phyloP scores from a whole-genome alignment of 1,140 invertebrate species.

The Asobara japonica region DNA sequence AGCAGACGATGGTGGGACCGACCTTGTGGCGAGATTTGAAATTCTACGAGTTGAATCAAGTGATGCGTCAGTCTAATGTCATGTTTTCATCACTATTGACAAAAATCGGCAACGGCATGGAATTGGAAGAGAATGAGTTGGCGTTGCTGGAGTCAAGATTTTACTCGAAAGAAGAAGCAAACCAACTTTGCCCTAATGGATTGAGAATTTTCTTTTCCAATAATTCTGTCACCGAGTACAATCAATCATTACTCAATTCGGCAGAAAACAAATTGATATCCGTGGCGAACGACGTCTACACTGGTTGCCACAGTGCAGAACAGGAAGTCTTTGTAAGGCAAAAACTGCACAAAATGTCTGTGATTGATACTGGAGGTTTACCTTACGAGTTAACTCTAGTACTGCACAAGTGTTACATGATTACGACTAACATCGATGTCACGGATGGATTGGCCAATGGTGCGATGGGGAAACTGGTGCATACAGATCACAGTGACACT shows the following conservation, averaged over 20 bases:
- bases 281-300: neutral
- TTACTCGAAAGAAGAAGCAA: constrained; percentile 20
- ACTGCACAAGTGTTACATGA: neutral
- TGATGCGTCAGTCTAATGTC: constrained; percentile 46
- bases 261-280: neutral
- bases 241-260: neutral
- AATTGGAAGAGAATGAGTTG: constrained; percentile 23
- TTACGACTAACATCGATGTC: neutral
- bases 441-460: neutral
- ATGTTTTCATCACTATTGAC: constrained; percentile 44
- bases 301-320: neutral
- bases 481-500: neutral
- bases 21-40: constrained; percentile 44
- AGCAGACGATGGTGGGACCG: constrained; percentile 39
- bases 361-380: neutral
- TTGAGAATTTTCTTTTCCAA: constrained; percentile 34
- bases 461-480: neutral
- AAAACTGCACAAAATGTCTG: neutral
- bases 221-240: neutral
- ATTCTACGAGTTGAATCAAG: constrained; percentile 45
- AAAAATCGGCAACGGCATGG: constrained; percentile 41
- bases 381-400: neutral
- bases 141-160: constrained; percentile 33
- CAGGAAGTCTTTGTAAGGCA: neutral
- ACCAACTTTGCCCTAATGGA: constrained; percentile 24